A percentile compares a stretch with the other conserved stretches of the same genome.
Evolutionary conservation across 2,113 vertebrate genomes (phyloP).

Genomic region (Leptocoma aspasia): DNA sequence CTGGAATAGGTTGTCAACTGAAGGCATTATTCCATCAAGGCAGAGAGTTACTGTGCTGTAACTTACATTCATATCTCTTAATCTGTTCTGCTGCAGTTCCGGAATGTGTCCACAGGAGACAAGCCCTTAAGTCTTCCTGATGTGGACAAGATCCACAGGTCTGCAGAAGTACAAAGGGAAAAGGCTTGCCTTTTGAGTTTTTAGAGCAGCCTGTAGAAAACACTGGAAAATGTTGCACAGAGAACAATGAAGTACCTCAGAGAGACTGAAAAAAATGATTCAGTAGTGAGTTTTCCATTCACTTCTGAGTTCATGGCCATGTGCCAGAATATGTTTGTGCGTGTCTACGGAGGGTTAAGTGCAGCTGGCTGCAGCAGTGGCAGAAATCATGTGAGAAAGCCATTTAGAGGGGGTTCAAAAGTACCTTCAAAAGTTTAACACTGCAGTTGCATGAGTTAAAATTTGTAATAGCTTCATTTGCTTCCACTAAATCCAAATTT

Average conservation of each 20-base stretch:
- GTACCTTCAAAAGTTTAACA: background rate
- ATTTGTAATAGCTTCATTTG: background rate
- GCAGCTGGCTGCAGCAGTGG: background rate
- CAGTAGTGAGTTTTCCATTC: constrained; percentile 6
- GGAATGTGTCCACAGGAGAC: background rate
- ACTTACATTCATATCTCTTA: background rate
- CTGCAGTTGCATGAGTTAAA: background rate
- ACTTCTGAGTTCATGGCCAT: background rate
- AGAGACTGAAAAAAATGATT: constrained; percentile 15
- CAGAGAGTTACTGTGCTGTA: background rate
- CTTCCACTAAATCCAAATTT: background rate
- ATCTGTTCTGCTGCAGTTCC: background rate
- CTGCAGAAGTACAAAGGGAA: background rate
- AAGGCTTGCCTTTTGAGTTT: background rate
- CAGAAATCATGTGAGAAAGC: background rate
- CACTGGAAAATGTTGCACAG: background rate
- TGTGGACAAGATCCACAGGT: background rate
- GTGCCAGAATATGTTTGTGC: background rate
- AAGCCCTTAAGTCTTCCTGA: background rate
- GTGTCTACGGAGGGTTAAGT: background rate
- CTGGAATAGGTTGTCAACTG: background rate
- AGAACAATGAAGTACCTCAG: background rate
- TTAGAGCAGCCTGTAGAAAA: background rate
- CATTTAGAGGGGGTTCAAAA: background rate
- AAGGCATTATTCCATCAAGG: background rate